phyloP scores from a whole-genome alignment of 2,888 invertebrate genomes.

The Ceratothoa steindachneri region DNA sequence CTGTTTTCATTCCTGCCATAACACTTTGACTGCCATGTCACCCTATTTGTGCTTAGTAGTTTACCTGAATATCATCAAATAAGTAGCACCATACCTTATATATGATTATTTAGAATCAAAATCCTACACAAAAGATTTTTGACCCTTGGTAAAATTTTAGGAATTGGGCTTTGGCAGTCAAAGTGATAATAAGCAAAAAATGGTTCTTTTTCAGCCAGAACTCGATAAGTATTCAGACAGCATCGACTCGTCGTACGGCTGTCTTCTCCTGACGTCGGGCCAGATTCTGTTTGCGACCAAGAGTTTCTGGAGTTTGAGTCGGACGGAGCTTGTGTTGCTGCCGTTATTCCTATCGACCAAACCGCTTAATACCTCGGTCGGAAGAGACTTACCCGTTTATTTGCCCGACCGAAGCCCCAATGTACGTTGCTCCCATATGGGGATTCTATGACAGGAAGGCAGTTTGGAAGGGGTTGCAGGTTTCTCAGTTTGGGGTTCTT shows the following conservation, averaged over 20 bases:
- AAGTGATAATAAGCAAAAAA: no score
- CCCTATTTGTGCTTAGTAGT: no score
- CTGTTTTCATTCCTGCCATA: no score
- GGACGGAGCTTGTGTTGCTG: constrained; percentile 38
- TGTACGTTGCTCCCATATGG: constrained; percentile 20
- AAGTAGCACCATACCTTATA: no score
- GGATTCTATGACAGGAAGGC: background rate
- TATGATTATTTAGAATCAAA: no score
- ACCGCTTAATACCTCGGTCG: constrained; percentile 24
- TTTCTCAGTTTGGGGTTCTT: background rate
- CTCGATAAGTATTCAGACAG: constrained; percentile 37
- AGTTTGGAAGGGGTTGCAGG: background rate
- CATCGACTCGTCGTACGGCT: constrained; percentile 36
- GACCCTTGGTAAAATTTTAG: no score
- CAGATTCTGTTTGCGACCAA: constrained; percentile 33
- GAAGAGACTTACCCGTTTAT: constrained; percentile 42
- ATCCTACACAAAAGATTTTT: no score
- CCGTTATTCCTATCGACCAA: constrained; percentile 31
- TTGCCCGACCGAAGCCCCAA: constrained; percentile 45
- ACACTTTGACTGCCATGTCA: no score
- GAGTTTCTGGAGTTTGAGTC: constrained; percentile 40
- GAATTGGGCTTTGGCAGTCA: no score
- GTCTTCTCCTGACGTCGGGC: constrained; percentile 31
- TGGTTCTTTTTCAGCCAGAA: constrained; percentile 31
- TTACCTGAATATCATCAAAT: no score